Evolutionary conservation across 1,140 invertebrate species (phyloP).

Genomic region (Maniola jurtina): DNA sequence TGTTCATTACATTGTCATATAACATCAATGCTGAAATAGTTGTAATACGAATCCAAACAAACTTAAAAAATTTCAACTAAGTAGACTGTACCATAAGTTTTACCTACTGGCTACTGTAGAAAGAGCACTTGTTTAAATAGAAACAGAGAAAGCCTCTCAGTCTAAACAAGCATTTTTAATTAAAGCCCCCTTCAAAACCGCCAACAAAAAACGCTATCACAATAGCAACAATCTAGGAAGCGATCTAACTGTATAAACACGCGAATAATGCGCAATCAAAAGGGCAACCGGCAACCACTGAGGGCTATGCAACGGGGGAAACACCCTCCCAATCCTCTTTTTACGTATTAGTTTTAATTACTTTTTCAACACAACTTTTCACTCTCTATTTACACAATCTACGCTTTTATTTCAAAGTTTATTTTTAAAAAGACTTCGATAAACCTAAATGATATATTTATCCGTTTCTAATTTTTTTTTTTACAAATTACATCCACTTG

Average conservation of each 20-base stretch:
- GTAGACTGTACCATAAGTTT: background rate
- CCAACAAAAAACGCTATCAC: slow-evolving; percentile 70
- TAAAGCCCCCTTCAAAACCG: slow-evolving; percentile 72
- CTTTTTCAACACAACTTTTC: slow-evolving; percentile 41
- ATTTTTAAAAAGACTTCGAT: background rate
- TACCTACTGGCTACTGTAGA: slow-evolving; percentile 1
- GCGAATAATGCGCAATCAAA: slow-evolving; percentile 77
- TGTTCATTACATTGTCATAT: too few relatives aligned
- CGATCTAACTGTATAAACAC: slow-evolving; percentile 77
- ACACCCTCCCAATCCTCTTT: slow-evolving; percentile 39
- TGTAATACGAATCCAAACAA: too few relatives aligned
- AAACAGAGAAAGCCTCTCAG: slow-evolving; percentile 43
- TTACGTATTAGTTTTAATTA: slow-evolving; percentile 64
- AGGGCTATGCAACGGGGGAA: slow-evolving; percentile 39
- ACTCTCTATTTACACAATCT: slow-evolving; percentile 16
- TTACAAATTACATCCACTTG: background rate
- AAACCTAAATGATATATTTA: background rate
- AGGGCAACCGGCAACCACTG: slow-evolving; percentile 64
- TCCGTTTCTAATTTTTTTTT: background rate
- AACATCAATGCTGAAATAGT: too few relatives aligned
- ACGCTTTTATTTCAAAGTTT: slow-evolving; percentile 2
- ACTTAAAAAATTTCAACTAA: too few relatives aligned
- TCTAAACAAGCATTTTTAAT: slow-evolving; percentile 73
- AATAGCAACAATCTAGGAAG: slow-evolving; percentile 77
- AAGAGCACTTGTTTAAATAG: slow-evolving; percentile 26